Evolutionary conservation across 2,113 vertebrate species (phyloP).

Genomic region (Tor tambroides): DNA sequence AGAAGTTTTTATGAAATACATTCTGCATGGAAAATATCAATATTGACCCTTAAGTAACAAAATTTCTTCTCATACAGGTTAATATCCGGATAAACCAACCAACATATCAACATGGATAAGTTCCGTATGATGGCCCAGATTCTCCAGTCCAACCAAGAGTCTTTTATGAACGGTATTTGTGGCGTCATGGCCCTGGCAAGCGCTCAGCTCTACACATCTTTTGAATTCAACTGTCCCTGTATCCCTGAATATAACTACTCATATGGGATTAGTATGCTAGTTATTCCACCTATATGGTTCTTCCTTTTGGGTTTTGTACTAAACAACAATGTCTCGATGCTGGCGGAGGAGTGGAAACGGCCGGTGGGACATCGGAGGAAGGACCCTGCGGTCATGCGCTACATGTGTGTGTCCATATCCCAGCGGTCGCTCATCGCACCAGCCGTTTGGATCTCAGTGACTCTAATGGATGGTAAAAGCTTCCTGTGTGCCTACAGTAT

Average conservation of each 20-base stretch:
- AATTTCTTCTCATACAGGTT: not conserved
- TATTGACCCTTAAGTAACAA: not conserved
- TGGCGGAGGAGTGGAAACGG: conserved; percentile 91
- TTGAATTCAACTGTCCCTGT: conserved; percentile 96
- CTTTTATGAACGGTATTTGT: conserved; percentile 96
- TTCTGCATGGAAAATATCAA: not conserved
- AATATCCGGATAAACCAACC: not conserved
- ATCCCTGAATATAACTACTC: conserved; percentile 86
- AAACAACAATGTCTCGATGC: conserved; percentile 95
- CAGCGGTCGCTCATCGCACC: conserved; percentile 93
- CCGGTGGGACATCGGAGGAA: conserved; percentile 83
- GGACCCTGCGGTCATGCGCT: conserved; percentile 85
- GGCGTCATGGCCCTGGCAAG: conserved; percentile 96
- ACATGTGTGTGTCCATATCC: conserved; percentile 92
- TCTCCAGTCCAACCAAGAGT: conserved; percentile 97
- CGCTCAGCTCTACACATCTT: conserved; percentile 91
- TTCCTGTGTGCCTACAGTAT: conserved; percentile 93
- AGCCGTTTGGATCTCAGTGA: conserved; percentile 88
- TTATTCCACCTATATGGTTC: conserved; percentile 87
- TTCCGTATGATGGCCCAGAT: conserved; percentile 99
- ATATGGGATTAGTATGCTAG: conserved; percentile 87
- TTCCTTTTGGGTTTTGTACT: conserved; percentile 92
- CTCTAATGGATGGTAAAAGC: conserved; percentile 91
- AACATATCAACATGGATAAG: conserved; percentile 85
- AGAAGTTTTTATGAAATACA: not conserved